These are phyloP conservation scores for Sebastes fasciatus DNA, from an alignment of 2,113 vertebrate genomes.

Conservation along the genomic window DNA sequence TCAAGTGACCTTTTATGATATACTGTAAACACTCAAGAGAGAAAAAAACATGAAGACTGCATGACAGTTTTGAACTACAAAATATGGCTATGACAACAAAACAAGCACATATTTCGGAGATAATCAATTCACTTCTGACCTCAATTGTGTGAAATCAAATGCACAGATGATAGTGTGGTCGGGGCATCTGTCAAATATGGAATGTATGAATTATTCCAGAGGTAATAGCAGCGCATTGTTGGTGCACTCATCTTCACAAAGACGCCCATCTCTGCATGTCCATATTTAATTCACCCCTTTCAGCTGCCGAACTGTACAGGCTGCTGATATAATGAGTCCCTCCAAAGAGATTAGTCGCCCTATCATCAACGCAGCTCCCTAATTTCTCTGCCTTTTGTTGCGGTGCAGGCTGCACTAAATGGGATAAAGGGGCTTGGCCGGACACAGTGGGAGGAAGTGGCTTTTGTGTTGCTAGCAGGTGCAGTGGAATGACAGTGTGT, in stretches of 20 bases:
- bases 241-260: conserved; percentile 74
- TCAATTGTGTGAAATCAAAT: conserved; percentile 35
- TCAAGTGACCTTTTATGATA: conserved; percentile 37
- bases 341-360: conserved; percentile 84
- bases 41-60: conserved; percentile 1
- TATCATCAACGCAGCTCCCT: conserved; percentile 81
- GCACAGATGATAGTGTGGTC: conserved; percentile 21
- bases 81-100: conserved; percentile 4
- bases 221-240: conserved; percentile 70
- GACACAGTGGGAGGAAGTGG: conserved; percentile 82
- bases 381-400: conserved; percentile 83
- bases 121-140: conserved; percentile 53
- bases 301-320: conserved; percentile 78
- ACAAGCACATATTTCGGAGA: conserved; percentile 31
- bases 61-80: conserved; percentile 15
- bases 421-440: conserved; percentile 77
- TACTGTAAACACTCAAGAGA: not conserved
- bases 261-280: conserved; percentile 74
- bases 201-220: conserved; percentile 77
- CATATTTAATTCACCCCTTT: conserved; percentile 77
- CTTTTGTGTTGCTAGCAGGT: conserved; percentile 85
- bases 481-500: conserved; percentile 76
- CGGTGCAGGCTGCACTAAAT: conserved; percentile 75
- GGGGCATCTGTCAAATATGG: conserved; percentile 71
- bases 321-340: conserved; percentile 78